Evolutionary conservation across 2,113 vertebrate species (phyloP).

Genomic region (Empidonax alnorum): DNA sequence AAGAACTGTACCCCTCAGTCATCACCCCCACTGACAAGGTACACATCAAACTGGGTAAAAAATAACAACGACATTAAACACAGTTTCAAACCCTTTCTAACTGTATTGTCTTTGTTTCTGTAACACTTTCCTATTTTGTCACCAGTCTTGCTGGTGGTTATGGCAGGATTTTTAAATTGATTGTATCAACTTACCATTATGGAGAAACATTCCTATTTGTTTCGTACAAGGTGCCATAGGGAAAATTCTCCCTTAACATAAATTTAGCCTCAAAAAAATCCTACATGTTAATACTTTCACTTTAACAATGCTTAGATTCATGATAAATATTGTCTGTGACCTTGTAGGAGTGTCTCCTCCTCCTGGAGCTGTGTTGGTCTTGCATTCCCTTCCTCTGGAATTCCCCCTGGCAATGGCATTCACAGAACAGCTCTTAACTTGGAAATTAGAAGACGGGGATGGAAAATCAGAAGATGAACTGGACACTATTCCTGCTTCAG

Average conservation of each 20-base stretch:
- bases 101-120: background rate
- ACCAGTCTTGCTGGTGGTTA: rapidly evolving
- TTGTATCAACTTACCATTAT: background rate
- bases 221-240: background rate
- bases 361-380: conserved; percentile 89
- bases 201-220: background rate
- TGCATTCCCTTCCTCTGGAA: conserved; percentile 95
- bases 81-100: background rate
- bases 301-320: background rate
- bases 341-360: conserved; percentile 90
- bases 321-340: background rate
- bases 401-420: conserved; percentile 96
- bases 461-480: conserved; percentile 90
- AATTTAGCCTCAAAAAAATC: background rate
- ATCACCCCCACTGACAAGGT: conserved; percentile 86
- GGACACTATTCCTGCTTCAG: conserved; percentile 88
- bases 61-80: background rate
- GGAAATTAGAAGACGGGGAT: conserved; percentile 84
- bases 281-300: background rate
- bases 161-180: background rate
- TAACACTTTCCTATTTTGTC: background rate
- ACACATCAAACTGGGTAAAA: background rate
- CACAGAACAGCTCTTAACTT: conserved; percentile 91
- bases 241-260: background rate
- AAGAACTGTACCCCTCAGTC: conserved; percentile 82